Evolutionary conservation across 2,797 vertebrate species (phyloP).

Genomic region (Glossophaga mutica): DNA sequence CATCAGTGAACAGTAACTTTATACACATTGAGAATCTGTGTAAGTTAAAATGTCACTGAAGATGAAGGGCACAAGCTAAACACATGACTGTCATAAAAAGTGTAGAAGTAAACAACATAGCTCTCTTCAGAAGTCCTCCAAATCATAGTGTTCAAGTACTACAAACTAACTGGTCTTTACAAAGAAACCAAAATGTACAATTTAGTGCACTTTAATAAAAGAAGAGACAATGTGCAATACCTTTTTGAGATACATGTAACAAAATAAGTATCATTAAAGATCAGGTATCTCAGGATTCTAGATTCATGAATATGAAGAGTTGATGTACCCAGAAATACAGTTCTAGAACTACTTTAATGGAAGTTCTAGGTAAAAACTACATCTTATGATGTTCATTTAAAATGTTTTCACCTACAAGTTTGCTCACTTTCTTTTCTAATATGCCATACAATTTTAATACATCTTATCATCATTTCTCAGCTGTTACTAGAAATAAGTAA

Average conservation of each 20-base stretch:
- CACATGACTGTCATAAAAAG: accelerated
- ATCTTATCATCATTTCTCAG: background rate
- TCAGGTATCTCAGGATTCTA: background rate
- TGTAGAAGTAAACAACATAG: background rate
- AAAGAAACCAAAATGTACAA: too few relatives aligned
- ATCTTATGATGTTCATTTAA: background rate
- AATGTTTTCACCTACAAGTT: background rate
- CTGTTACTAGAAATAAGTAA: background rate
- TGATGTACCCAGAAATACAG: background rate
- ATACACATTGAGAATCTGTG: background rate
- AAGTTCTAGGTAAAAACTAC: background rate
- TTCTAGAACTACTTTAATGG: background rate
- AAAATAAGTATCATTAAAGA: background rate
- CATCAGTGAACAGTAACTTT: background rate
- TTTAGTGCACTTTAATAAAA: background rate
- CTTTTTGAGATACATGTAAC: background rate
- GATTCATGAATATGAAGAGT: background rate
- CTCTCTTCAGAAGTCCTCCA: background rate
- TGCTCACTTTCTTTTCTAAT: background rate
- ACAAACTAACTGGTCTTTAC: too few relatives aligned
- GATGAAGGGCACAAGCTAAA: background rate
- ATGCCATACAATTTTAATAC: background rate
- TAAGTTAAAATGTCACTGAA: background rate
- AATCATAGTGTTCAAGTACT: background rate
- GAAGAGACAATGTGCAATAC: too few relatives aligned